Evolutionary conservation across 1,140 invertebrate genomes (phyloP), one percentile per base, ranked within the genome.

Genomic region (Calephelis virginiensis): DNA sequence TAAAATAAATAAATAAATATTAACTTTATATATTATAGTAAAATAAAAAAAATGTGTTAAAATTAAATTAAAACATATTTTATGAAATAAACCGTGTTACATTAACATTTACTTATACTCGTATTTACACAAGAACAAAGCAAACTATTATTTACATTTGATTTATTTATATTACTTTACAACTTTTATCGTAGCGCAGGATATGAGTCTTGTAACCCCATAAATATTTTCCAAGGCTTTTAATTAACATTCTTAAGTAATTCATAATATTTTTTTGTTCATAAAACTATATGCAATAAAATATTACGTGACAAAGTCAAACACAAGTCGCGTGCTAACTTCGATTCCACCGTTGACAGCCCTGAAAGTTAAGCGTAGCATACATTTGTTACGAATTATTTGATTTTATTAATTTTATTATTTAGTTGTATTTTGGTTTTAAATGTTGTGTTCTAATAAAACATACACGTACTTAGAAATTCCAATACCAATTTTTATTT

Each of bases 281-380:
- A 37, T 38, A 59, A 56, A n/a, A 59, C 53, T 38, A 59, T 59
- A 59, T 38, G 53, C 38, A 59, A 59, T 59, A 59, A 59, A 59
- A 43, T 14, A 67, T 76, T 72, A 74, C 75, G 72, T 77, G 75
- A 77, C 75, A 65, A 50, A 76, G 62, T 69, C 38, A 67, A 48
- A 65, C 68, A 70, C 53, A 37, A 59, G 50, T 83, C 70, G 78
- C 81, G 82, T 81, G 78, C 73, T 64, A 66, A 72, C 76, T 80
- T 76, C 69, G 70, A 78, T 75, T 72, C 67, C 66, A 46, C 64
- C 65, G 72, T 76, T 75, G 81, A 80, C 80, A 81, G 64, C 61
- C 66, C 65, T 64, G 50, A 56, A 47, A 64, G 17, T 60, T 50
- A 37, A 45, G 46, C 50, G 43, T 64, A 43, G 59, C 40, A 50